Conservation (phyloP, 2,797 vertebrate species). For the Pitangus sulphuratus region DNA sequence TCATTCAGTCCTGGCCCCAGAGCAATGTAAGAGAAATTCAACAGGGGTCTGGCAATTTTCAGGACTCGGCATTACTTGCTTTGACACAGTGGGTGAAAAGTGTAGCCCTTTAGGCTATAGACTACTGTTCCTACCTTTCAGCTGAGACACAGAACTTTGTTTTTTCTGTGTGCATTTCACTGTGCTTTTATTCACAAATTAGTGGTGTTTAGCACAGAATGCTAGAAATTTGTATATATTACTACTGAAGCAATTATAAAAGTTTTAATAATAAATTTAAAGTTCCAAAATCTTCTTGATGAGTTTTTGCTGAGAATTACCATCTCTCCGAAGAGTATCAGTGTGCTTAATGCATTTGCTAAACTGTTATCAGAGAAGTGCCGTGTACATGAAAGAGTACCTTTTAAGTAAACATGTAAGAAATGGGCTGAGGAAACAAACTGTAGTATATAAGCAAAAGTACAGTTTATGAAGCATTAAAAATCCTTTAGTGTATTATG, state of each 20-base stretch:
- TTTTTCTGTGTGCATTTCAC: not conserved
- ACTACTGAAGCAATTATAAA: constrained; percentile 41
- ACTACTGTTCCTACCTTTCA: not conserved
- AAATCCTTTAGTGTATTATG: constrained; percentile 5
- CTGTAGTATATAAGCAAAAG: constrained; percentile 47
- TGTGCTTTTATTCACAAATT: constrained; percentile 32
- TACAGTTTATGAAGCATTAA: constrained; percentile 35
- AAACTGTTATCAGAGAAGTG: not conserved
- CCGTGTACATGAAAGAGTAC: constrained; percentile 6
- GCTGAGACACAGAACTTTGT: not conserved
- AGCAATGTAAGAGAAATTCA: constrained; percentile 48
- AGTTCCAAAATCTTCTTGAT: constrained; percentile 36
- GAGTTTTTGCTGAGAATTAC: constrained; percentile 27
- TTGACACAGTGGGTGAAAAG: constrained; percentile 7
- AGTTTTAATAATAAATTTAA: constrained; percentile 42
- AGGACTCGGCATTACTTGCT: constrained; percentile 25
- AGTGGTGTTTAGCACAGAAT: not conserved
- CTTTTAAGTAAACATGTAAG: constrained; percentile 55
- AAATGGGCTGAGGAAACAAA: constrained; percentile 54
- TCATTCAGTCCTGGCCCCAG: not conserved
- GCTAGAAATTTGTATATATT: constrained; percentile 9
- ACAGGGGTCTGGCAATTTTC: constrained; percentile 1
- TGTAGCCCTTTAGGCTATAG: constrained; percentile 6
- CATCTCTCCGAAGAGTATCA: not conserved
- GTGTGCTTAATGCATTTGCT: constrained; percentile 4